Base-by-base conservation (phyloP, 1,140 invertebrate genomes). In the Caerostris darwini region DNA sequence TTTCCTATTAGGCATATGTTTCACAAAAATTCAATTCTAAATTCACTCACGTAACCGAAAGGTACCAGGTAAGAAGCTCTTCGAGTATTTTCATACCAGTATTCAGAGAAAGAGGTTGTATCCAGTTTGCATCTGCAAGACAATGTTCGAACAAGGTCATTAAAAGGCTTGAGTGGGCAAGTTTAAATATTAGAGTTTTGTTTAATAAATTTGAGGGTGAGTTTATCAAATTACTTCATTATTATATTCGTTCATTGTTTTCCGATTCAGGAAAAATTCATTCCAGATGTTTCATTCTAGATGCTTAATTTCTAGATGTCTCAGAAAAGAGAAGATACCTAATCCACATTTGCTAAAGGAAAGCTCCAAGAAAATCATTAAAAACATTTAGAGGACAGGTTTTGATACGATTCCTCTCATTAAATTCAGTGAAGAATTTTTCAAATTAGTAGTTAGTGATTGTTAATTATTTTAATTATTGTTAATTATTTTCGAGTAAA, bases 251-350 rank as follows among this genome's bases (percentile, higher is more conserved):
- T 34, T 34, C 34, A 34, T 2, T n/a, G n/a, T 34, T 34, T 34
- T 34, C 34, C n/a, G n/a, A n/a, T n/a, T n/a, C n/a, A n/a, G n/a
- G 69, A 77, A 77, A 77, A 77, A 77, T 77, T 34, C 50, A 77
- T 77, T 50, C 71, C 12, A 50, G 71, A 8, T 77, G 14, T 34
- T 12, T 34, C 71, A n/a, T n/a, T n/a, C n/a, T n/a, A n/a, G n/a
- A n/a, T n/a, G n/a, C n/a, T n/a, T n/a, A n/a, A n/a, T n/a, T 77
- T 50, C 71, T 50, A 50, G 71, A 8, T 77, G 14, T 34, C 5
- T 34, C 71, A 67, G 14, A 34, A 34, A 34, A 34, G 0, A 34
- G 34, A 34, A 34, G 2, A 34, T 34, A 34, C 34, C 34, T 34
- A 34, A 34, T 34, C 34, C 34, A 34, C 34, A 34, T 34, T 34